Evolutionary conservation across 2,113 vertebrate genomes (phyloP).

Genomic region (Irena cyanogastra): DNA sequence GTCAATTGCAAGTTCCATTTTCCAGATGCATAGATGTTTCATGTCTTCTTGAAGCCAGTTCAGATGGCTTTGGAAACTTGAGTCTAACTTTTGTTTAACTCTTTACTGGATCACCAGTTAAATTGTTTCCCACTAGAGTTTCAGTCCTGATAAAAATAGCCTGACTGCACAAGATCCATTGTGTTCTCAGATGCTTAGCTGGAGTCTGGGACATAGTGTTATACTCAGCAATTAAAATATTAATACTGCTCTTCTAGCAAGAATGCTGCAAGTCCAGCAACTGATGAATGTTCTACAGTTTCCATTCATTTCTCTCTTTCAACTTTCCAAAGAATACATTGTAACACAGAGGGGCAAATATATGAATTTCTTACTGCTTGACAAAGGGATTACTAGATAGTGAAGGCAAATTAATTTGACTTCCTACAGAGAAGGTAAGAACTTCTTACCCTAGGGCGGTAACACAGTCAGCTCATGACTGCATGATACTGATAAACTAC

Average conservation of each 20-base stretch:
- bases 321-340: not conserved
- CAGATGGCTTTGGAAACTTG: constrained; percentile 56
- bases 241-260: not conserved
- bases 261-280: not conserved
- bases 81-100: constrained; percentile 55
- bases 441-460: constrained; percentile 21
- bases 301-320: not conserved
- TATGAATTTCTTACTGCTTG: constrained; percentile 24
- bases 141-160: not conserved
- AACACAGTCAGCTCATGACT: constrained; percentile 34
- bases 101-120: not conserved
- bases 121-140: not conserved
- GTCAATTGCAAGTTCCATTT: constrained; percentile 67
- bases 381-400: constrained; percentile 42
- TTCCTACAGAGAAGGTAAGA: constrained; percentile 50
- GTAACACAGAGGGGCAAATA: not conserved
- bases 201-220: not conserved
- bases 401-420: constrained; percentile 50
- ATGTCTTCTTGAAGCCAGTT: constrained; percentile 69
- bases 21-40: constrained; percentile 74
- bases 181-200: not conserved
- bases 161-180: not conserved
- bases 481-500: constrained; percentile 43
- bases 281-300: not conserved
- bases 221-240: not conserved